Percentiles rank a stretch among this genome's conserved stretches.
phyloP scores from a whole-genome alignment of 2,888 invertebrate species.

The Scelioninae gen. 1 region DNA sequence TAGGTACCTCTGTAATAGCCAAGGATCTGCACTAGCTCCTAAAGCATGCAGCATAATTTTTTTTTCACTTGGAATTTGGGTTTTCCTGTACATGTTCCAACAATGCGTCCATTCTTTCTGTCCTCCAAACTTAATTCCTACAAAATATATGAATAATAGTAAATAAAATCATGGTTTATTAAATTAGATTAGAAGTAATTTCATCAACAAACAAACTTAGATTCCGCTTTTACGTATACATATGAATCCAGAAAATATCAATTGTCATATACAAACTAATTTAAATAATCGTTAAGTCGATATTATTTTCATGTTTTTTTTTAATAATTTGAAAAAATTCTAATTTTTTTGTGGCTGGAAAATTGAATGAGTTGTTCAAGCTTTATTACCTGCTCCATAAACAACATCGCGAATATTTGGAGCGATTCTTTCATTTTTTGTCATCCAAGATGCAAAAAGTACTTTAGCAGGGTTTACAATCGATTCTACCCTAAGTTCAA shows the following conservation, averaged over 20 bases:
- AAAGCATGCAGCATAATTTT: constrained; percentile 89
- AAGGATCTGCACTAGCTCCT: constrained; percentile 90
- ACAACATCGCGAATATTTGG: constrained; percentile 91
- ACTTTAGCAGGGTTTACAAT: constrained; percentile 89
- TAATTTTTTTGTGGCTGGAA: too few species aligned
- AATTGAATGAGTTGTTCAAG: too few species aligned
- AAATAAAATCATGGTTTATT: too few species aligned
- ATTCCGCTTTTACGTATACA: too few species aligned
- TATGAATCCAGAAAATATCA: too few species aligned
- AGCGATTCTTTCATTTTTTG: constrained; percentile 87
- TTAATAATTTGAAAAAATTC: too few species aligned
- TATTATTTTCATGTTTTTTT: too few species aligned
- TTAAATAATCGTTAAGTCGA: too few species aligned
- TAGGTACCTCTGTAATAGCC: constrained; percentile 93
- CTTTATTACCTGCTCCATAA: constrained; percentile 86
- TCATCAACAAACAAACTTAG: too few species aligned
- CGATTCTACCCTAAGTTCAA: constrained; percentile 89
- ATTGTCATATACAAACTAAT: too few species aligned
- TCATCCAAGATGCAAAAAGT: constrained; percentile 90
- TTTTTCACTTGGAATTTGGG: constrained; percentile 89
- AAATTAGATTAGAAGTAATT: too few species aligned
- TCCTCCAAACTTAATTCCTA: constrained; percentile 89
- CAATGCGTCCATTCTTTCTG: constrained; percentile 91
- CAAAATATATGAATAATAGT: not conserved
- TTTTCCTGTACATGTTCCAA: constrained; percentile 89